Conservation (phyloP, 2,113 vertebrate genomes). For the Pampusana beccarii region DNA sequence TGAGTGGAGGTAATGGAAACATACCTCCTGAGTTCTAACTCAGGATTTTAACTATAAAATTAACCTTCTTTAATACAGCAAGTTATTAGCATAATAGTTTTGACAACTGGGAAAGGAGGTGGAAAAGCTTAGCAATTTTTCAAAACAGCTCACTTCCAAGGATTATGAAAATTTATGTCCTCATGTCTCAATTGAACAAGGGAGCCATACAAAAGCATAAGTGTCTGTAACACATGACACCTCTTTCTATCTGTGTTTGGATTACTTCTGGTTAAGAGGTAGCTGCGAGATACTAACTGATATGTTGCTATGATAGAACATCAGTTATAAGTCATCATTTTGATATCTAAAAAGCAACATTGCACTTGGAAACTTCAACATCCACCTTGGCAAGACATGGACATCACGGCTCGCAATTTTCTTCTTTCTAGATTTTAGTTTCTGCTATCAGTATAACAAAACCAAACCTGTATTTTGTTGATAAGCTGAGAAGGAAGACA, state of each 20-base stretch:
- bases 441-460: neutral
- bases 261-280: neutral
- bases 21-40: neutral
- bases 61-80: conserved; percentile 25
- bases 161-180: conserved; percentile 57
- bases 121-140: conserved; percentile 55
- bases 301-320: neutral
- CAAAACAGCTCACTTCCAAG: conserved; percentile 40
- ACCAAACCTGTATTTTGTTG: neutral
- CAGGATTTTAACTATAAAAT: conserved; percentile 29
- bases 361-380: neutral
- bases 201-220: neutral
- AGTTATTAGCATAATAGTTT: conserved; percentile 17
- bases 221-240: neutral
- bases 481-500: neutral
- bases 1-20: conserved; percentile 4
- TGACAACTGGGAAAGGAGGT: conserved; percentile 47
- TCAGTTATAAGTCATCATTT: neutral
- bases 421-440: neutral
- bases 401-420: neutral
- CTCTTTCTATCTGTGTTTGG: neutral
- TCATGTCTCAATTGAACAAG: conserved; percentile 34
- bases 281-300: neutral
- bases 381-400: neutral
- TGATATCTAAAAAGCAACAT: neutral